A percentile compares a stretch with the other conserved stretches of the same genome.
Conservation (phyloP, 2,888 invertebrate genomes). For the Rutpela maculata region DNA sequence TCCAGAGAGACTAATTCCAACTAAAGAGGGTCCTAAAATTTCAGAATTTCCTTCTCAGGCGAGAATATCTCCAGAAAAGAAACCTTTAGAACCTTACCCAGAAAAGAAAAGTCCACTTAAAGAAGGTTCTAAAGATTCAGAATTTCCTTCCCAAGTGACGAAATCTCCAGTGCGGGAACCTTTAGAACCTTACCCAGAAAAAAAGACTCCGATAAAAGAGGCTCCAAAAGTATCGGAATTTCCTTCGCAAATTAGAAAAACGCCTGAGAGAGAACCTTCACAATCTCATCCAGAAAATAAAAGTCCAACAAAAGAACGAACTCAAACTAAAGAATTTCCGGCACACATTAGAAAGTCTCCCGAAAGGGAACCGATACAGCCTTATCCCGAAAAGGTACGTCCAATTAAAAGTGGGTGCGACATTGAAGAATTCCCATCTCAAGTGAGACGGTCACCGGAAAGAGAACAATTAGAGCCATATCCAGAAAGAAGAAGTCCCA, state of each 20-base stretch:
- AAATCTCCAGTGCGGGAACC: slow-evolving; percentile 55
- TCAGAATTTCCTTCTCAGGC: slow-evolving; percentile 61
- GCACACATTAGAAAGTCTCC: slow-evolving; percentile 57
- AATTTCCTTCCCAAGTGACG: slow-evolving; percentile 61
- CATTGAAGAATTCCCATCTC: slow-evolving; percentile 60
- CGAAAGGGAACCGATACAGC: slow-evolving; percentile 54
- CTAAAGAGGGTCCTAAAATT: slow-evolving; percentile 49
- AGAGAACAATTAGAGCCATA: slow-evolving; percentile 52
- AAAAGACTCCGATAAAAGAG: slow-evolving; percentile 44
- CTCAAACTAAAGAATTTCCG: slow-evolving; percentile 56
- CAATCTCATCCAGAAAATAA: slow-evolving; percentile 51
- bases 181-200: slow-evolving; percentile 55
- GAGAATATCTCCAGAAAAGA: slow-evolving; percentile 52
- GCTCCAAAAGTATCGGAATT: slow-evolving; percentile 50
- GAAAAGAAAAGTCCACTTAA: slow-evolving; percentile 50
- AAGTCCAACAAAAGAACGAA: slow-evolving; percentile 41
- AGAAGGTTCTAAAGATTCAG: slow-evolving; percentile 48
- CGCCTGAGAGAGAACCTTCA: slow-evolving; percentile 51
- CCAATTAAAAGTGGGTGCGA: slow-evolving; percentile 44
- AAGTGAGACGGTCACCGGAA: slow-evolving; percentile 56
- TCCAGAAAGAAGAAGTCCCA: slow-evolving; percentile 50
- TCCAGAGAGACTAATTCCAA: slow-evolving; percentile 51
- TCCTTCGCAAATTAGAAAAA: slow-evolving; percentile 54
- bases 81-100: slow-evolving; percentile 52
- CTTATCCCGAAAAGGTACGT: slow-evolving; percentile 52